Percentiles rank a stretch among this genome's conserved stretches.
These are phyloP conservation scores for Trimorus sp. DNA, from an alignment of 2,888 invertebrate genomes.

Conservation along the genomic window DNA sequence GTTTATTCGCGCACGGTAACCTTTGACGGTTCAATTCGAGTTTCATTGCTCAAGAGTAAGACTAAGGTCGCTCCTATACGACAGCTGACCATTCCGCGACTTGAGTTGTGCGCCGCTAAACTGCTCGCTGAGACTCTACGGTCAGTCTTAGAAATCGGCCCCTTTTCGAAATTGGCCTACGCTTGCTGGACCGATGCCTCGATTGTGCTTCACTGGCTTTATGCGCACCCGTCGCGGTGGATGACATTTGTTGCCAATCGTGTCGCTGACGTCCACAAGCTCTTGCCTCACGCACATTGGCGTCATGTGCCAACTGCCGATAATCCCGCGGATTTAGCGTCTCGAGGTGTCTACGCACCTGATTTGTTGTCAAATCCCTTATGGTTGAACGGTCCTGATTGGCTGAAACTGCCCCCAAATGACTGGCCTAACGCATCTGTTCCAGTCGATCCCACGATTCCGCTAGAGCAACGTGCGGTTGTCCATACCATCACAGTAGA, in stretches of 20 bases:
- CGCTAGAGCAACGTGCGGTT: not conserved
- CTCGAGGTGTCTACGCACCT: not conserved
- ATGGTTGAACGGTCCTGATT: not conserved
- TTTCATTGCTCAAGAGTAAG: not conserved
- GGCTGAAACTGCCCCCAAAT: not conserved
- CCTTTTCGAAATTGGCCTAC: too few relatives aligned
- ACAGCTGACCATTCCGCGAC: not conserved
- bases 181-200: not conserved
- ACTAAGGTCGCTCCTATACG: slow-evolving; percentile 10
- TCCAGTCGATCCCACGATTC: too few relatives aligned
- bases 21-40: not conserved
- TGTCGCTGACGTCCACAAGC: not conserved
- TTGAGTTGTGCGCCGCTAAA: slow-evolving; percentile 1
- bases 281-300: not conserved
- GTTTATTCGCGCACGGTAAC: slow-evolving; percentile 2
- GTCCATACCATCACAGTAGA: not conserved
- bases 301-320: not conserved
- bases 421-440: too few relatives aligned
- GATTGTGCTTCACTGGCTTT: not conserved
- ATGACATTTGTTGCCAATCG: not conserved
- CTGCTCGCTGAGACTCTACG: too few relatives aligned
- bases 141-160: too few relatives aligned
- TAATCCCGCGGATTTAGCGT: not conserved
- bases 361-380: not conserved
- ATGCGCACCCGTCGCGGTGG: too few relatives aligned